Conservation (phyloP, 2,113 vertebrate species). For the Protomyctophum bolini region DNA sequence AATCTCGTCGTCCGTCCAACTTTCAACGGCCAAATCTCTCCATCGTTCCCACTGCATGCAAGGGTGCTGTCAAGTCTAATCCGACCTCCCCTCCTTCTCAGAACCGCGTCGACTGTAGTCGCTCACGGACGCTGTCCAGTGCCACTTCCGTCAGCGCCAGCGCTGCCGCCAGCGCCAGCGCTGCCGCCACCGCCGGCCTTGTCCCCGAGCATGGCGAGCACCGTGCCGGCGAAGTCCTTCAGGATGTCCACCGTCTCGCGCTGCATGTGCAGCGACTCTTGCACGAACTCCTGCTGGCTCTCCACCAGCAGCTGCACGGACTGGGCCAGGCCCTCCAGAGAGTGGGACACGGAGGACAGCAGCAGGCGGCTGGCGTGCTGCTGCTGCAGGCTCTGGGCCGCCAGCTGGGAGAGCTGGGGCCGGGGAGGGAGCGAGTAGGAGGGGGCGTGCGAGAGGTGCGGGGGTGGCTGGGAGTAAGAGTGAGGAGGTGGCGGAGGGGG, state of each 20-base stretch:
- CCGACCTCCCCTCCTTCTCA: too few relatives aligned
- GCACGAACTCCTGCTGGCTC: conserved; percentile 77
- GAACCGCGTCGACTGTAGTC: too few relatives aligned
- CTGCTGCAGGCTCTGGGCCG: conserved; percentile 74
- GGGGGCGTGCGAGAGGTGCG: too few relatives aligned
- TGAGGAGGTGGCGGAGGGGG: not conserved
- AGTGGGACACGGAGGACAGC: conserved; percentile 73
- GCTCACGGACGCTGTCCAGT: too few relatives aligned
- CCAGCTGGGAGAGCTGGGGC: conserved; percentile 59
- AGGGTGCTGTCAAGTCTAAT: too few relatives aligned
- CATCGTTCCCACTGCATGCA: too few relatives aligned
- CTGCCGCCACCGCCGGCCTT: too few relatives aligned
- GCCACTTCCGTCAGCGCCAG: too few relatives aligned
- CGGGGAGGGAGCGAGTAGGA: not conserved
- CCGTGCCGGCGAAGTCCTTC: conserved; percentile 74
- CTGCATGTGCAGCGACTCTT: conserved; percentile 77
- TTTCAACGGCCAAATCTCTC: too few relatives aligned
- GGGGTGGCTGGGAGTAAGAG: not conserved
- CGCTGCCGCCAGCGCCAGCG: too few relatives aligned
- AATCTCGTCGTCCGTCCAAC: too few relatives aligned
- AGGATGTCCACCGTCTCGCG: conserved; percentile 75
- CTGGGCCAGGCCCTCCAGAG: conserved; percentile 72
- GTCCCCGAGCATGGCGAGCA: conserved; percentile 58
- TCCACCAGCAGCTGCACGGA: conserved; percentile 78
- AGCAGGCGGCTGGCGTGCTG: conserved; percentile 75